Conservation (phyloP, 2,888 invertebrate genomes). For the Minunthozetes semirufus region DNA sequence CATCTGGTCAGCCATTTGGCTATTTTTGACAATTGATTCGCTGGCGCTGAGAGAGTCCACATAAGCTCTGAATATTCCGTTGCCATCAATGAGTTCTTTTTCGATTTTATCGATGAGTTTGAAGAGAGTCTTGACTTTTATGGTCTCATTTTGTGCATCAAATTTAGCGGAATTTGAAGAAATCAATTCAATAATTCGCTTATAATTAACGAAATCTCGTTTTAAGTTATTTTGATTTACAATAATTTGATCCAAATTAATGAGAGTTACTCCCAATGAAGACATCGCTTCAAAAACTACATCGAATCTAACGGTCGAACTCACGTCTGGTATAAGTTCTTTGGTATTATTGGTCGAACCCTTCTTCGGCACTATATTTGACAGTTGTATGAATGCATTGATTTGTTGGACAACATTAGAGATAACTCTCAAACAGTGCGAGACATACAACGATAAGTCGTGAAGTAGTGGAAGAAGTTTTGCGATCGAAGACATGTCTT, state of each 20-base stretch:
- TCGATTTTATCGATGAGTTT: conserved; percentile 32
- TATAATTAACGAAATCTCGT: conserved; percentile 55
- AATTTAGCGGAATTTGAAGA: conserved; percentile 24
- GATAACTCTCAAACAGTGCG: conserved; percentile 64
- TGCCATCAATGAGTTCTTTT: conserved; percentile 35
- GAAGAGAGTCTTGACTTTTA: conserved; percentile 30
- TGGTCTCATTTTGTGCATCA: conserved; percentile 13
- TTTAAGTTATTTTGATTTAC: conserved; percentile 54
- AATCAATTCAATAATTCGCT: conserved; percentile 34
- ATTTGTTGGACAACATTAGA: conserved; percentile 64
- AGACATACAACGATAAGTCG: conserved; percentile 61
- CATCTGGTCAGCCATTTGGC: conserved; percentile 29
- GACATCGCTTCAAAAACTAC: conserved; percentile 51
- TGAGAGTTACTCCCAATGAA: conserved; percentile 51
- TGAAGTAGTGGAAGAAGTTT: conserved; percentile 45
- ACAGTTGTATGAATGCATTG: background rate
- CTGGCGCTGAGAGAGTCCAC: conserved; percentile 9
- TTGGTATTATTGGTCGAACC: background rate
- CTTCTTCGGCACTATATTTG: conserved; percentile 6
- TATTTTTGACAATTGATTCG: conserved; percentile 12
- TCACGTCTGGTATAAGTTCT: conserved; percentile 29
- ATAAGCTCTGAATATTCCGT: conserved; percentile 23
- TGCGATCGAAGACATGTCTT: conserved; percentile 44
- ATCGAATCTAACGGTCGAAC: conserved; percentile 35
- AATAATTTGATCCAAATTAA: conserved; percentile 62